These are phyloP conservation scores for Paramormyrops kingsleyae DNA, from an alignment of 2,113 vertebrate genomes.

Conservation along the genomic window DNA sequence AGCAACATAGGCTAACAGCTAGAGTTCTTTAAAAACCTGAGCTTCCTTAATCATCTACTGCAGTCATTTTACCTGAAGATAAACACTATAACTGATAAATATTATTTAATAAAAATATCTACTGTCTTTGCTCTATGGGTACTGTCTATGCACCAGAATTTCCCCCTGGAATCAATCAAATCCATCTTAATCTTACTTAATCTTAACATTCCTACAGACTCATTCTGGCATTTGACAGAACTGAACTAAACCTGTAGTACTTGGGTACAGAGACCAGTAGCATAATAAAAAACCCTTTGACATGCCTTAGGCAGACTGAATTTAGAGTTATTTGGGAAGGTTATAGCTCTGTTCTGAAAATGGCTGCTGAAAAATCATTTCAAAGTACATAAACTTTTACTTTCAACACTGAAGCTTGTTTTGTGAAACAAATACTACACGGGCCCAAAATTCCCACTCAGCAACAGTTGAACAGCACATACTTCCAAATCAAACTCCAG, in stretches of 20 bases:
- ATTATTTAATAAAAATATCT: not conserved
- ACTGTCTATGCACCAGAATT: not conserved
- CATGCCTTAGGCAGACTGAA: not conserved
- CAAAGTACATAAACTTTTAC: not conserved
- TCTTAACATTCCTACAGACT: not conserved
- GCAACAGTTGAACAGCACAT: not conserved
- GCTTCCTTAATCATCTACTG: not conserved
- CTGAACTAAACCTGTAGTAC: not conserved
- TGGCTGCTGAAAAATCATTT: not conserved
- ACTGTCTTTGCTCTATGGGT: not conserved
- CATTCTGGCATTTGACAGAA: not conserved
- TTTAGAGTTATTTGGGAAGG: not conserved
- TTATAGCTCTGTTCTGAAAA: not conserved
- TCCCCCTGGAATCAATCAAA: not conserved
- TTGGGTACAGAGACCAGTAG: not conserved
- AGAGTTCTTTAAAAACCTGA: not conserved
- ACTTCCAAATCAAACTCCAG: not conserved
- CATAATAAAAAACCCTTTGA: not conserved
- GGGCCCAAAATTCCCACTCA: not conserved
- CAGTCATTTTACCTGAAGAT: not conserved
- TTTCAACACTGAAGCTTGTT: not conserved
- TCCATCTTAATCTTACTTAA: not conserved
- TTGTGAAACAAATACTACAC: not conserved
- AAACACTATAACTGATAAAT: not conserved
- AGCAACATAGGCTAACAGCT: not conserved